Evolutionary conservation across 2,888 invertebrate genomes (phyloP).

Genomic region (Esperia sulphurella): DNA sequence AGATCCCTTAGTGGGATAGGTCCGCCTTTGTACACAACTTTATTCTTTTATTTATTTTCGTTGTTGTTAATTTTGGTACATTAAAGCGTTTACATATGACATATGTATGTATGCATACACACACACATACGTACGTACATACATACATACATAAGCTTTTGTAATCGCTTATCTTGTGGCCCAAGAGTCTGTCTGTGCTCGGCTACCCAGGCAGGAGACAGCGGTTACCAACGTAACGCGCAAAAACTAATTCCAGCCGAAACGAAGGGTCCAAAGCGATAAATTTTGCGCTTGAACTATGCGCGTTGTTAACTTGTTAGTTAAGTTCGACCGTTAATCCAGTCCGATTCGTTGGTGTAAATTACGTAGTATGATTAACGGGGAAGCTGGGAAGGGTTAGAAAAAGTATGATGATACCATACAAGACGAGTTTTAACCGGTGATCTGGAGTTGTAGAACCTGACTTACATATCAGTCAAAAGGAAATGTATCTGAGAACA

Average conservation of each 20-base stretch:
- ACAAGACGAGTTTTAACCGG: too few species aligned
- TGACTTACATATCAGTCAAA: too few species aligned
- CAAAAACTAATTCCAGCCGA: conserved; percentile 66
- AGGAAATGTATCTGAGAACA: too few species aligned
- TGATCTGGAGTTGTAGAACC: too few species aligned
- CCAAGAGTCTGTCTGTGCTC: conserved; percentile 37
- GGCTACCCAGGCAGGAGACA: conserved; percentile 24
- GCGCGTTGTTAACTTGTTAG: conserved; percentile 3
- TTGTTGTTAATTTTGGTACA: too few species aligned
- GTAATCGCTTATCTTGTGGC: conserved; percentile 30
- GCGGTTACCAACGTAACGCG: conserved; percentile 31
- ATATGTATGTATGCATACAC: too few species aligned
- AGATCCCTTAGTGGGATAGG: too few species aligned
- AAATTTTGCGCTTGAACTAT: conserved; percentile 36
- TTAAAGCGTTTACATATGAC: too few species aligned
- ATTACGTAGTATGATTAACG: not conserved
- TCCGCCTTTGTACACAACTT: too few species aligned
- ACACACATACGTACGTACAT: too few species aligned
- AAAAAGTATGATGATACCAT: not conserved
- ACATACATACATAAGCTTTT: too few species aligned
- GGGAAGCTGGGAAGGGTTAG: not conserved
- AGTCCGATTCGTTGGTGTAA: not conserved
- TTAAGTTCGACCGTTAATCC: not conserved
- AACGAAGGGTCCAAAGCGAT: conserved; percentile 41
- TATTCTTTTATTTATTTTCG: too few species aligned